Evolutionary conservation across 2,888 invertebrate genomes (phyloP), one percentile per base, ranked within the genome.

Genomic region (Automeris io): DNA sequence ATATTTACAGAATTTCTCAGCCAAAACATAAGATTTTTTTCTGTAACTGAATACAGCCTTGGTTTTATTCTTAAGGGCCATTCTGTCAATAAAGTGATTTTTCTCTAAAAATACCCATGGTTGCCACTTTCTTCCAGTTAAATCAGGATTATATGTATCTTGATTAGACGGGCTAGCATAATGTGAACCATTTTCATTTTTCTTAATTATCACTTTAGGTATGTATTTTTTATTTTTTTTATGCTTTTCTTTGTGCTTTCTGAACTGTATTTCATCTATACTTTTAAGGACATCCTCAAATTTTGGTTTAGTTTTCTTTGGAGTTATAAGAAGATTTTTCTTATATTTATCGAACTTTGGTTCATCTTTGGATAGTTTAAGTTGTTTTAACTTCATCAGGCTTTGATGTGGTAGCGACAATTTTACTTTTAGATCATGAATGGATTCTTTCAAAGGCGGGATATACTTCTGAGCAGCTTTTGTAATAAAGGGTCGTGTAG

Each of bases 401-500:
- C 78, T 83, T 40, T 81, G 74, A 51, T 75, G 70, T 35, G 87
- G 83, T 54, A 87, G 68, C 26, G 77, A 63, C 18, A 87, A 65
- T 62, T 86, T 76, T 24, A 86, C 72, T 70, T 83, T 87, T 22
- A 87, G 65, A 52, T 86, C 77, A 32, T 61, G 60, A 36, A 76
- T 64, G 13, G 70, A 60, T 53, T 79, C 78, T 61, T 71, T 77
- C 45, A 81, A 47, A 3, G 87, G 87, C 36, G 87, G 87, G 57
- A 87, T 87, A 54, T 87, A 87, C 67, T 87, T 87, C 64, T 86
- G 81, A 37, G 87, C 87, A 36, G 74, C 87, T 64, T 87, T 87
- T 23, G 87, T 87, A 34, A 87, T 61, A 42, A 87, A 62, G 18
- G 79, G 81, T 42, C 79, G 60, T 47, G 61, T 57, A 22, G 57